These are phyloP conservation scores for Steinernema scapterisci DNA, from an alignment of 2,888 invertebrate species.

Conservation along the genomic window DNA sequence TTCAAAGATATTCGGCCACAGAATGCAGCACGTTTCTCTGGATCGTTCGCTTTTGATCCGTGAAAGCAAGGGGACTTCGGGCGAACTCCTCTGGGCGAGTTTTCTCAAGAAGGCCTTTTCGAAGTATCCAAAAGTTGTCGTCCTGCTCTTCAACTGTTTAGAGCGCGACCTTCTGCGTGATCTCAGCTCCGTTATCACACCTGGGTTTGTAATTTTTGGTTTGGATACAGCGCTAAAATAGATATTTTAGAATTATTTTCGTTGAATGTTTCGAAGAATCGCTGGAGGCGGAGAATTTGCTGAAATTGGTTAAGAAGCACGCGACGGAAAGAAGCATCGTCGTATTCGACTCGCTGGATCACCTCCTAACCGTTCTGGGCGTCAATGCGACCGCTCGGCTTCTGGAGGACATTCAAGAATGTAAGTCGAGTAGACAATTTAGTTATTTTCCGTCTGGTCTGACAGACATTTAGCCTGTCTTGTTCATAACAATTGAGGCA, in stretches of 20 bases:
- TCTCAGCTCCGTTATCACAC: neutral
- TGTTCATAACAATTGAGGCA: too few species aligned
- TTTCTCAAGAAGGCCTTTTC: constrained; percentile 26
- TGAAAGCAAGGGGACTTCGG: neutral
- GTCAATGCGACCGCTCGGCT: neutral
- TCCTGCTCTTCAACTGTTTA: constrained; percentile 11
- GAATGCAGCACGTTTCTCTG: constrained; percentile 23
- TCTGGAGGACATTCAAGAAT: neutral
- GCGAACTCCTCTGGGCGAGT: constrained; percentile 29
- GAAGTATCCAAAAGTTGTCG: constrained; percentile 19
- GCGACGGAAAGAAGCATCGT: neutral
- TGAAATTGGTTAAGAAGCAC: neutral
- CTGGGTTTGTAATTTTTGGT: neutral
- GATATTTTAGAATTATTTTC: neutral
- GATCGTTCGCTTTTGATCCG: constrained; percentile 22
- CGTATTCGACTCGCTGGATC: constrained; percentile 19
- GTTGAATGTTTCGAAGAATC: constrained; percentile 2
- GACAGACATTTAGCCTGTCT: too few species aligned
- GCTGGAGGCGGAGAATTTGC: neutral
- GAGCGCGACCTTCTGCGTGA: neutral
- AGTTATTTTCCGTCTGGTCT: too few species aligned
- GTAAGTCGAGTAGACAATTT: too few species aligned
- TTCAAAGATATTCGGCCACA: too few species aligned
- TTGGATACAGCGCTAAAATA: too few species aligned
- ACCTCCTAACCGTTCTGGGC: neutral